Percentiles rank a stretch among this genome's conserved stretches.
Conservation (phyloP, 2,113 vertebrate genomes). For the Pantherophis guttatus region DNA sequence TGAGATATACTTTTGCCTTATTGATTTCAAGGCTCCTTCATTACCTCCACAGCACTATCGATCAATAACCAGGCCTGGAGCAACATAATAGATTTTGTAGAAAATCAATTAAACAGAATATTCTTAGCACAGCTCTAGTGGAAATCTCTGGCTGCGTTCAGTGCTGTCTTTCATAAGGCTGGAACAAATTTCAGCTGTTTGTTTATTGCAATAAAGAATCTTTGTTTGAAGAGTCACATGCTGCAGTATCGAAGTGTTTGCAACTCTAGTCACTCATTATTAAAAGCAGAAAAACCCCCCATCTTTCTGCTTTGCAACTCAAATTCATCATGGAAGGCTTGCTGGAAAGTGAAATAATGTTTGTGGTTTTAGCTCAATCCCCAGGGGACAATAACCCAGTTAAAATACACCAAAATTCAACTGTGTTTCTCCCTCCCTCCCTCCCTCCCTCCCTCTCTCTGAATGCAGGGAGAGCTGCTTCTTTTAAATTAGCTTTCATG, state of each 20-base stretch:
- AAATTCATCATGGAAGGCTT: constrained; percentile 27
- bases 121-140: constrained; percentile 53
- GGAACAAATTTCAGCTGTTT: constrained; percentile 1
- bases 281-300: constrained; percentile 29
- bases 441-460: constrained; percentile 7
- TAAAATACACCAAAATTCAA: constrained; percentile 54
- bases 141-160: constrained; percentile 32
- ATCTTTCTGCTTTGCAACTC: constrained; percentile 39
- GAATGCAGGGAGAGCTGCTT: constrained; percentile 47
- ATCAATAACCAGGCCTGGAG: constrained; percentile 68
- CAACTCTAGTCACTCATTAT: constrained; percentile 30
- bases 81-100: constrained; percentile 65
- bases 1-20: constrained; percentile 67
- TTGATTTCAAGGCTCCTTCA: constrained; percentile 73
- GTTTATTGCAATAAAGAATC: not conserved
- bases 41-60: constrained; percentile 63
- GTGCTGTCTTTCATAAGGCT: not conserved
- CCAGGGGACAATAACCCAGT: constrained; percentile 37
- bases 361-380: constrained; percentile 49
- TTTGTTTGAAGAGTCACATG: constrained; percentile 5
- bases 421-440: constrained; percentile 20
- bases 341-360: constrained; percentile 43
- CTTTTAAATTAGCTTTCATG: constrained; percentile 63
- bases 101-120: constrained; percentile 72
- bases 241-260: not conserved